Evolutionary conservation across 2,797 vertebrate genomes (phyloP), one percentile per base, ranked within the genome.

Genomic region (Argya squamiceps): DNA sequence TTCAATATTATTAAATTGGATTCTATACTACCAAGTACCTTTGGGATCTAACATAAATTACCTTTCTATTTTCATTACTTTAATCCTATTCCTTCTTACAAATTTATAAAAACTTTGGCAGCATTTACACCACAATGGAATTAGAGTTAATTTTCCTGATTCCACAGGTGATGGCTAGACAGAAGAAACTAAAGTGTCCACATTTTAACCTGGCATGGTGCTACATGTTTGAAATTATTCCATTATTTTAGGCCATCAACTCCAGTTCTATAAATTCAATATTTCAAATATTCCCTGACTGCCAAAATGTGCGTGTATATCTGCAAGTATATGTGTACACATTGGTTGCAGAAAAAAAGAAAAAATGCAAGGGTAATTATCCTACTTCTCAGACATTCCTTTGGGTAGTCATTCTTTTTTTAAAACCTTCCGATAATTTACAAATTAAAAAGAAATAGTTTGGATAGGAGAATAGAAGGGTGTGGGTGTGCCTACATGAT

Each of bases 221-320:
- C 19, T 39, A 30, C 7, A 7, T 14, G 5, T 56, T 83, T 80
- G 30, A 63, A 43, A 70, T 46, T 49, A 43, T 60, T 16, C 26
- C 13, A 10, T n/a, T 52, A 12, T 43, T 69, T 68, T 56, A 59
- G 5, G 9, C 30, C 23, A 47, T n/a, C 8, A 58, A 13, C 15
- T 56, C 19, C 13, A 81, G 12, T 32, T 80, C 8, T 39, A 6
- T 15, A n/a, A 52, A 4, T 39, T 39, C 4, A 36, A 3, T 59
- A 20, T 63, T 70, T 79, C 44, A 55, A 47, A 50, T 76, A 59
- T 29, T 52, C 13, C 15, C 6, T 9, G 7, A 49, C 2, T 50
- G 15, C 14, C 30, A 50, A 55, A 78, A 49, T 49, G 3, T 1
- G 0, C 4, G 4, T 23, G 8, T 32, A 7, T 78, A 30, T 21